A percentile compares a stretch with the other conserved stretches of the same genome.
Conservation (phyloP, 2,888 invertebrate species). For the Tenthredo mesomela region DNA sequence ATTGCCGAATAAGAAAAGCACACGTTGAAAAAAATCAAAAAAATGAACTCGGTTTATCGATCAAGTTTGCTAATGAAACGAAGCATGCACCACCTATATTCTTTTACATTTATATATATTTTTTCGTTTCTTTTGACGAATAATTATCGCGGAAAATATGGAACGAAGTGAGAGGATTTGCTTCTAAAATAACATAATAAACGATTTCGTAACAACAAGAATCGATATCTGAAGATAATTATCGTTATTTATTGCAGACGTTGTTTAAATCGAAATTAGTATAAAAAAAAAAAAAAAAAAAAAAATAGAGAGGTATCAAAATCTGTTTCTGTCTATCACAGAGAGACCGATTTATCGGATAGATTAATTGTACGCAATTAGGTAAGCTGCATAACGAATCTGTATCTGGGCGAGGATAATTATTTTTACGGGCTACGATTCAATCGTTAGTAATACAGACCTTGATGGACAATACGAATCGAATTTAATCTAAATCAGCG, state of each 20-base stretch:
- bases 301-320: background rate
- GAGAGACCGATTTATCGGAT: background rate
- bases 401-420: background rate
- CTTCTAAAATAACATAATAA: background rate
- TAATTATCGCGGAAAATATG: background rate
- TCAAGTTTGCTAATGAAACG: background rate
- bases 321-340: background rate
- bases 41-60: background rate
- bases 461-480: background rate
- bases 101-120: too few species aligned
- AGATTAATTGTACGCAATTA: constrained; percentile 15
- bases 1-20: background rate
- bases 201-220: background rate
- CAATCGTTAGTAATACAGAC: background rate
- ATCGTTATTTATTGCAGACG: background rate
- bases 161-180: background rate
- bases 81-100: background rate
- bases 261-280: background rate
- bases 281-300: too few species aligned
- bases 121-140: background rate
- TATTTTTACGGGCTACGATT: background rate
- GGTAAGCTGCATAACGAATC: constrained; percentile 28
- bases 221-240: background rate
- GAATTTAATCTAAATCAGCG: background rate
- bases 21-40: background rate